These are phyloP conservation scores for Erinaceus europaeus DNA, from an alignment of 2,113 vertebrate species.

Conservation along the genomic window DNA sequence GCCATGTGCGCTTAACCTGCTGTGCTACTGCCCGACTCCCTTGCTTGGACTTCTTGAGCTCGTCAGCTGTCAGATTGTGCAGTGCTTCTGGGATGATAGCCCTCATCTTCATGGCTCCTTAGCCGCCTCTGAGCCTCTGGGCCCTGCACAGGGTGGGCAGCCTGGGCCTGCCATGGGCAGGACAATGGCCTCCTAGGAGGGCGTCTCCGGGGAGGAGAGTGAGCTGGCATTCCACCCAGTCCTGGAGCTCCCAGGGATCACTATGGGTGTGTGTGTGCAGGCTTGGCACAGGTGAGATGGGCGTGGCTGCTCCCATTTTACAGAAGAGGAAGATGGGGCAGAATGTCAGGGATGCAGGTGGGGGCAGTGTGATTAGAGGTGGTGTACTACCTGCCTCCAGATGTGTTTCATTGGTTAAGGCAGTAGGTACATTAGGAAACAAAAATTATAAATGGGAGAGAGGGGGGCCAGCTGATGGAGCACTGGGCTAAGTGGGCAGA, in stretches of 20 bases:
- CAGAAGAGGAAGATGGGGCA: not conserved
- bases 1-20: too few species aligned
- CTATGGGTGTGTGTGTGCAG: too few species aligned
- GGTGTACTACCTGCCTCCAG: not conserved
- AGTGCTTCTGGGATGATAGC: not conserved
- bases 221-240: not conserved
- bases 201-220: not conserved
- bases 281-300: not conserved
- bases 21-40: too few species aligned
- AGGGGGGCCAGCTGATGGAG: too few species aligned
- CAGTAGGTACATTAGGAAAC: not conserved
- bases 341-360: not conserved
- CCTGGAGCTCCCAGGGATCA: too few species aligned
- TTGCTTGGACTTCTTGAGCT: conserved; percentile 38
- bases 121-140: not conserved
- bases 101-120: not conserved
- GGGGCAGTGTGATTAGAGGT: not conserved
- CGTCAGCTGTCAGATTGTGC: not conserved
- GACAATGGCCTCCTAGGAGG: not conserved
- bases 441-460: too few species aligned
- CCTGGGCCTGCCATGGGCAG: not conserved
- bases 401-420: too few species aligned
- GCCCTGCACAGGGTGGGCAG: rapidly evolving
- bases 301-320: not conserved
- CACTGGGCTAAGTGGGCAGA: too few species aligned